Evolutionary conservation across 2,797 vertebrate genomes (phyloP).

Genomic region (Corythornis leucogaster): DNA sequence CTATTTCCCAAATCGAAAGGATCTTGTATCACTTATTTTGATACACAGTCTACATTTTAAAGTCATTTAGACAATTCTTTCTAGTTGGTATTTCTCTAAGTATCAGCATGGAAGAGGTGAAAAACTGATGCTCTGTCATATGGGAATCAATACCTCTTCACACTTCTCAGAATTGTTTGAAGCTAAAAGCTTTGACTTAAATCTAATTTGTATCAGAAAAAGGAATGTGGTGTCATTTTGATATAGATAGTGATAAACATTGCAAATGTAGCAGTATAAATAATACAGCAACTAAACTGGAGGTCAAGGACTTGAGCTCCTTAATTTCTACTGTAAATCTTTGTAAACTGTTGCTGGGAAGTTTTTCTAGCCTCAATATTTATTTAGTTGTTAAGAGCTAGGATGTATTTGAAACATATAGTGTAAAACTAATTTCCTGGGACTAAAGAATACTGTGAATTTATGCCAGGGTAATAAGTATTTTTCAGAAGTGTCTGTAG

Average conservation of each 20-base stretch:
- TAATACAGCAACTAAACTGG: background rate
- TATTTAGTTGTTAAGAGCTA: background rate
- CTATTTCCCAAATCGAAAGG: background rate
- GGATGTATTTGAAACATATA: background rate
- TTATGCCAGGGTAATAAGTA: background rate
- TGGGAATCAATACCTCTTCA: background rate
- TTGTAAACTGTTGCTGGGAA: background rate
- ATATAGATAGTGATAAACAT: background rate
- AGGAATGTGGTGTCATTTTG: background rate
- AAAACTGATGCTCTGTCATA: background rate
- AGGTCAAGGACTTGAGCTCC: background rate
- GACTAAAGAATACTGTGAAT: background rate
- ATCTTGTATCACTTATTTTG: background rate
- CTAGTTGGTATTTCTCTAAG: background rate
- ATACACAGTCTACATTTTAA: background rate
- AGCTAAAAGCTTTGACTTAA: background rate
- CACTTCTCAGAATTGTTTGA: background rate
- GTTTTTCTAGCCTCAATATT: background rate
- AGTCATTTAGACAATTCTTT: background rate
- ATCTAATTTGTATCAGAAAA: constrained; percentile 34
- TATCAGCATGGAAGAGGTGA: background rate
- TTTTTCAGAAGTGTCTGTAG: background rate
- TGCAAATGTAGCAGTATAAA: background rate
- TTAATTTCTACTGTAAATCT: constrained; percentile 1
- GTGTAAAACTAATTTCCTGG: background rate